phyloP scores from a whole-genome alignment of 2,797 vertebrate genomes.

The Mormyrus proboscirostris region DNA sequence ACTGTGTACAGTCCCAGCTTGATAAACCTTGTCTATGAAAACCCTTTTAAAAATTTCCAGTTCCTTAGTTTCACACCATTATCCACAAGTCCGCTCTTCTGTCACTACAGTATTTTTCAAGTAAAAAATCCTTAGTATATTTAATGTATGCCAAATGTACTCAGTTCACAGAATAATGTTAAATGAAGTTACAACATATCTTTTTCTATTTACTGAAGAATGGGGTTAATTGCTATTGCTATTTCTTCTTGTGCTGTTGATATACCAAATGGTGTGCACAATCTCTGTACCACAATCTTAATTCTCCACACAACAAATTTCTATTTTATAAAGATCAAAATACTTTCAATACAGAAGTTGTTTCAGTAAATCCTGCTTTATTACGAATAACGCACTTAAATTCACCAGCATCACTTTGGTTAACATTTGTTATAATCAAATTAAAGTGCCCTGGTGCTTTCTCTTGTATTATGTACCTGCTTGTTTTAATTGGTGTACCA shows the following conservation, averaged over 20 bases:
- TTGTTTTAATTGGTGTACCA: slow-evolving; percentile 63
- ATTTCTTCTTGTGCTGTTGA: background rate
- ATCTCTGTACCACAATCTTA: slow-evolving; percentile 6
- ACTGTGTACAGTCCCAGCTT: background rate
- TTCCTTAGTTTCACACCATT: background rate
- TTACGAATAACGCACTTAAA: slow-evolving; percentile 86
- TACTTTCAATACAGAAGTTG: slow-evolving; percentile 71
- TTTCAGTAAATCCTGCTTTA: slow-evolving; percentile 69
- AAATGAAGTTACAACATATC: background rate
- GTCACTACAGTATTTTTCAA: background rate
- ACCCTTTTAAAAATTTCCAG: background rate
- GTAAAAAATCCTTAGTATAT: background rate
- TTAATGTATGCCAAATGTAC: slow-evolving; percentile 13
- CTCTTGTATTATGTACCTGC: slow-evolving; percentile 75
- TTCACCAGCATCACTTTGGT: slow-evolving; percentile 73
- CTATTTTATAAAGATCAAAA: slow-evolving; percentile 49
- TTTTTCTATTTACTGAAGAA: background rate
- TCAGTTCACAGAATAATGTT: slow-evolving; percentile 1
- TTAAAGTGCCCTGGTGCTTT: slow-evolving; percentile 76
- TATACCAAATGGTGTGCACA: background rate
- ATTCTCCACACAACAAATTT: background rate
- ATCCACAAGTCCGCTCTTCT: background rate
- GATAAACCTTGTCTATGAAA: background rate
- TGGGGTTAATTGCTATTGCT: background rate
- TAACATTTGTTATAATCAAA: slow-evolving; percentile 76